Evolutionary conservation across 2,113 vertebrate genomes (phyloP).

Genomic region (Rhinopomastus cyanomelas): DNA sequence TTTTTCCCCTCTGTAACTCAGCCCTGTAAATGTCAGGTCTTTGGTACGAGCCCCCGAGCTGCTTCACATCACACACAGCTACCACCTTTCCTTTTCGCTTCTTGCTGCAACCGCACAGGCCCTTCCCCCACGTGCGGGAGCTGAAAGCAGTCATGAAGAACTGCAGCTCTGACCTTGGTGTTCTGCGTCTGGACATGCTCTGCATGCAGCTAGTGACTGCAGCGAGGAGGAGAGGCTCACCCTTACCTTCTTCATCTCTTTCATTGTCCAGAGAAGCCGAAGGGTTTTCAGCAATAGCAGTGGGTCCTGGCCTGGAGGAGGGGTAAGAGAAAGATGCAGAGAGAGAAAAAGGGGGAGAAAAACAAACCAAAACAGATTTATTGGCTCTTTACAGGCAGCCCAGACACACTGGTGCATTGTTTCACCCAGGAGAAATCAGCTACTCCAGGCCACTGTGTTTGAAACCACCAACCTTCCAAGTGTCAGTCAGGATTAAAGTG

Average conservation of each 20-base stretch:
- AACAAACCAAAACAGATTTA: constrained; percentile 56
- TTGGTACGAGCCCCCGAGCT: not conserved
- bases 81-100: constrained; percentile 40
- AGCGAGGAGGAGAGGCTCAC: not conserved
- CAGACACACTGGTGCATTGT: constrained; percentile 63
- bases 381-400: constrained; percentile 51
- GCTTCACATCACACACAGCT: constrained; percentile 8
- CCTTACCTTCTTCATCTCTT: constrained; percentile 69
- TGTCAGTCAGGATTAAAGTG: constrained; percentile 66
- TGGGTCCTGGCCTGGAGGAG: constrained; percentile 49
- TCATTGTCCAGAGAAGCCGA: constrained; percentile 53
- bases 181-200: not conserved
- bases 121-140: not conserved
- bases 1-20: not conserved
- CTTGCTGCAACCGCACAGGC: not conserved
- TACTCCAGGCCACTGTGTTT: constrained; percentile 38
- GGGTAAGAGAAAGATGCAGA: not conserved
- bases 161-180: not conserved
- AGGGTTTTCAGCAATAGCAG: constrained; percentile 43
- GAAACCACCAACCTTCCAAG: constrained; percentile 50
- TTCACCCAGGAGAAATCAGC: constrained; percentile 31
- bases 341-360: not conserved
- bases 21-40: constrained; percentile 28
- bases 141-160: not conserved
- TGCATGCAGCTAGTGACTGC: constrained; percentile 10